Evolutionary conservation across 2,888 invertebrate genomes (phyloP).

Genomic region (Pinctada fucata): DNA sequence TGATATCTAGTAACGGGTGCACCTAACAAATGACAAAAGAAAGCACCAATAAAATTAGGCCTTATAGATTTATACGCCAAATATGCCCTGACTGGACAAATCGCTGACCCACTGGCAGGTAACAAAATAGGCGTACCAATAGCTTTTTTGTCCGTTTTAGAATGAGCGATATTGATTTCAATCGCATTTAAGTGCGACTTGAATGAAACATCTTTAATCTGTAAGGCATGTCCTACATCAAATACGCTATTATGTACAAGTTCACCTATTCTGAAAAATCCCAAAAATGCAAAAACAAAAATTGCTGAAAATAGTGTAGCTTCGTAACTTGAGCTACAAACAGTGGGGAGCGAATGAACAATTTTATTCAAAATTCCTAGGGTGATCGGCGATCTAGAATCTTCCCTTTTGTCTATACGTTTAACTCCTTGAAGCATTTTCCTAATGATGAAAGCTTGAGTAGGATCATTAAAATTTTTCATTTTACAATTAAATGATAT

Average conservation of each 20-base stretch:
- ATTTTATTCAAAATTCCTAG: background rate
- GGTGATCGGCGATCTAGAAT: background rate
- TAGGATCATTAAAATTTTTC: background rate
- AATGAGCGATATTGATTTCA: background rate
- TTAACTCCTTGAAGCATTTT: background rate
- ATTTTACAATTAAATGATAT: conserved; percentile 17
- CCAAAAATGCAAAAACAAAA: conserved; percentile 3
- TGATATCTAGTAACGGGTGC: background rate
- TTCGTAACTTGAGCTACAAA: conserved; percentile 2
- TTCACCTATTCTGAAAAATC: conserved; percentile 6
- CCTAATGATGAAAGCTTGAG: background rate
- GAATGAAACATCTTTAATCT: background rate
- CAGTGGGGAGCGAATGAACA: background rate
- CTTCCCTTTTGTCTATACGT: background rate
- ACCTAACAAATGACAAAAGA: background rate
- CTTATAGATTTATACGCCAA: background rate
- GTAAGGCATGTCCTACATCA: conserved; percentile 6
- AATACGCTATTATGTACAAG: background rate
- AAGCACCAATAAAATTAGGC: background rate
- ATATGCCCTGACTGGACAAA: background rate
- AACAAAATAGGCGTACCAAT: background rate
- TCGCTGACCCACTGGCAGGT: background rate
- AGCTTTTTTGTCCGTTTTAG: background rate
- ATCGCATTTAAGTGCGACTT: background rate
- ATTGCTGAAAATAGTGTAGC: conserved; percentile 3